Evolutionary conservation across 2,113 vertebrate genomes (phyloP).

Genomic region (Eleginops maclovinus): DNA sequence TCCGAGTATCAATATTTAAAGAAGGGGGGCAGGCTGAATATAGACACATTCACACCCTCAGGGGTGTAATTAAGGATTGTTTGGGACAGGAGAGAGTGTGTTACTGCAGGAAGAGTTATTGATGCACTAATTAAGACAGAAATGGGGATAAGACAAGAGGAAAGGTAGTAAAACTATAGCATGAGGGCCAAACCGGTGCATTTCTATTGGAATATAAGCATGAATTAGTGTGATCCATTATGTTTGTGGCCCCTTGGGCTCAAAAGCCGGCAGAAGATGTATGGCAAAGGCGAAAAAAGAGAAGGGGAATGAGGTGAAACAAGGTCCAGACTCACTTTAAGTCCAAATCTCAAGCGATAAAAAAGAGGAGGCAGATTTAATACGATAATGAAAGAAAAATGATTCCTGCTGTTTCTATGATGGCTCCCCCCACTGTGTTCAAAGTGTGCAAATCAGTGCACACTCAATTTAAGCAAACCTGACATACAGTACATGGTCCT

Average conservation of each 20-base stretch:
- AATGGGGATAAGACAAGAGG: background rate
- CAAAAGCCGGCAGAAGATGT: background rate
- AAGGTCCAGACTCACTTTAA: conserved; percentile 13
- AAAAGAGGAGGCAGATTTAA: conserved; percentile 13
- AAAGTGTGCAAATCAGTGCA: background rate
- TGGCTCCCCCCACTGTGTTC: background rate
- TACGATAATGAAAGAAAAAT: background rate
- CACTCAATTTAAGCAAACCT: background rate
- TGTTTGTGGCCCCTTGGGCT: conserved; percentile 23
- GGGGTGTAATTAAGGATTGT: conserved; percentile 36
- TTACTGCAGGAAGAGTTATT: conserved; percentile 16
- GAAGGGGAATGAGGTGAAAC: background rate
- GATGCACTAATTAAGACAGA: conserved; percentile 23
- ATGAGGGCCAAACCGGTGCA: background rate
- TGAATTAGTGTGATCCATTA: conserved; percentile 11
- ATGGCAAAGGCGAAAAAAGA: background rate
- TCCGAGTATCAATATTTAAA: conserved; percentile 74
- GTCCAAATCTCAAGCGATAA: background rate
- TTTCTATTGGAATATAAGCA: conserved; percentile 15
- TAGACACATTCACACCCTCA: conserved; percentile 36
- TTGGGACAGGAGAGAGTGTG: conserved; percentile 34
- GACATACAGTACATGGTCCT: background rate
- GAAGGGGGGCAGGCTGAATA: conserved; percentile 32
- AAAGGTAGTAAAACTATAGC: conserved; percentile 9
- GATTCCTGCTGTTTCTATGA: background rate